Percentiles rank a stretch among this genome's conserved stretches.
These are phyloP conservation scores for Elysia chlorotica DNA, from an alignment of 1,140 invertebrate genomes.

Conservation along the genomic window DNA sequence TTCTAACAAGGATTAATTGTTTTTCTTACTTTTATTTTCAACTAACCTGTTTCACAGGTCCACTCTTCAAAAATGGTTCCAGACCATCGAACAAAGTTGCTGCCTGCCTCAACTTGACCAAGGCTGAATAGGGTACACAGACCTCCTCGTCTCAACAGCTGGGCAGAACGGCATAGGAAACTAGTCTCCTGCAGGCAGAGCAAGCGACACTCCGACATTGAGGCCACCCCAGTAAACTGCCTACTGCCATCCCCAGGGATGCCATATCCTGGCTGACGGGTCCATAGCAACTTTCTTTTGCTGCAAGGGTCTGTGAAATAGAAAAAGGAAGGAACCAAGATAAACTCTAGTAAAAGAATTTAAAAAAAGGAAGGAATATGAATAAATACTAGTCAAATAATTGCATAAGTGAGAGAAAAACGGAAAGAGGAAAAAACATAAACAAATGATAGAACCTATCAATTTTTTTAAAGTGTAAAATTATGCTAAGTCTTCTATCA, in stretches of 20 bases:
- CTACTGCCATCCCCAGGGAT: constrained; percentile 23
- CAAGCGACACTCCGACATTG: constrained; percentile 30
- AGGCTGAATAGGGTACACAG: constrained; percentile 32
- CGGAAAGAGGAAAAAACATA: no score
- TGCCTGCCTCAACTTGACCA: constrained; percentile 1
- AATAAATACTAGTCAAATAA: no score
- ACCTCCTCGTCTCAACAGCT: constrained; percentile 24
- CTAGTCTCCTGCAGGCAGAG: constrained; percentile 36
- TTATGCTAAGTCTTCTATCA: no score
- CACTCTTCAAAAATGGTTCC: constrained; percentile 44
- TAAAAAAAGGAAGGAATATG: no score
- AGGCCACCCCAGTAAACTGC: constrained; percentile 15
- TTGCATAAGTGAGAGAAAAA: no score
- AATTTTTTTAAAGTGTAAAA: no score
- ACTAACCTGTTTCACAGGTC: constrained; percentile 34
- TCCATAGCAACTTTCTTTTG: constrained; percentile 32
- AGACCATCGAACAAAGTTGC: constrained; percentile 31
- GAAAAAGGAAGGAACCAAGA: no score
- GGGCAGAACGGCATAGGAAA: constrained; percentile 39
- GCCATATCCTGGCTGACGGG: constrained; percentile 30
- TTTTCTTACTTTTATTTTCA: no score
- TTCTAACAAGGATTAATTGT: no score
- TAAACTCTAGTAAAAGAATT: no score
- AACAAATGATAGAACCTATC: no score
- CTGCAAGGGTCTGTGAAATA: constrained; percentile 41